A percentile compares a stretch with the other conserved stretches of the same genome.
Evolutionary conservation across 2,888 invertebrate species (phyloP).

Genomic region (Encarsia formosa): DNA sequence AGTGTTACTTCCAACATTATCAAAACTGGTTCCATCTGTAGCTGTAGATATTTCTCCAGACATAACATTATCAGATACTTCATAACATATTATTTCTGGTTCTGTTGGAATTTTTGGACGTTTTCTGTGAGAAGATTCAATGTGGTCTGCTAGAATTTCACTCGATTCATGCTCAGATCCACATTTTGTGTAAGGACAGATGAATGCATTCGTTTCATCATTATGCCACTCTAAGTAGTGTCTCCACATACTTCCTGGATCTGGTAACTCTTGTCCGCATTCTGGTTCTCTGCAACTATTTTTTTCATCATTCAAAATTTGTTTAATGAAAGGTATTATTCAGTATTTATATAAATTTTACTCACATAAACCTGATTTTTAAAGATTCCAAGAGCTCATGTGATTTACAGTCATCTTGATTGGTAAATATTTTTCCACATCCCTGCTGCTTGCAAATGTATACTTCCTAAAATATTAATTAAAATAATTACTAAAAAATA

Average conservation of each 20-base stretch:
- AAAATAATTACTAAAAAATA: too few relatives aligned
- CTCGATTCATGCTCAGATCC: constrained; percentile 43
- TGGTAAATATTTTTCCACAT: constrained; percentile 48
- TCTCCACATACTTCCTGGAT: constrained; percentile 50
- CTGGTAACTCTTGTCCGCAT: constrained; percentile 47
- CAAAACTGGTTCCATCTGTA: constrained; percentile 27
- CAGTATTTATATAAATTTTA: not conserved
- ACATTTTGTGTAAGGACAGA: constrained; percentile 48
- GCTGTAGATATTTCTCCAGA: constrained; percentile 38
- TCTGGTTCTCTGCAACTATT: constrained; percentile 47
- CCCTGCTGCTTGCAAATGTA: constrained; percentile 48
- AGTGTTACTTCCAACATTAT: constrained; percentile 28
- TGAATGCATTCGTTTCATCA: constrained; percentile 45
- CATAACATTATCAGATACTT: constrained; percentile 42
- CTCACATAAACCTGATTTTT: constrained; percentile 48
- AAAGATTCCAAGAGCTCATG: constrained; percentile 46
- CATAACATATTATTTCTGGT: constrained; percentile 48
- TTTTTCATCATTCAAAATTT: not conserved
- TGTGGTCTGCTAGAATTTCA: constrained; percentile 46
- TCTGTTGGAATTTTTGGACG: constrained; percentile 44
- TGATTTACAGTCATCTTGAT: constrained; percentile 47
- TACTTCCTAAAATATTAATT: constrained; percentile 42
- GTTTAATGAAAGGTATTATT: not conserved
- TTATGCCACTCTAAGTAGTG: constrained; percentile 50
- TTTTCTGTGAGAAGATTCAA: constrained; percentile 46